Conservation (phyloP, 2,888 invertebrate species). For the Phragmatobia fuliginosa region DNA sequence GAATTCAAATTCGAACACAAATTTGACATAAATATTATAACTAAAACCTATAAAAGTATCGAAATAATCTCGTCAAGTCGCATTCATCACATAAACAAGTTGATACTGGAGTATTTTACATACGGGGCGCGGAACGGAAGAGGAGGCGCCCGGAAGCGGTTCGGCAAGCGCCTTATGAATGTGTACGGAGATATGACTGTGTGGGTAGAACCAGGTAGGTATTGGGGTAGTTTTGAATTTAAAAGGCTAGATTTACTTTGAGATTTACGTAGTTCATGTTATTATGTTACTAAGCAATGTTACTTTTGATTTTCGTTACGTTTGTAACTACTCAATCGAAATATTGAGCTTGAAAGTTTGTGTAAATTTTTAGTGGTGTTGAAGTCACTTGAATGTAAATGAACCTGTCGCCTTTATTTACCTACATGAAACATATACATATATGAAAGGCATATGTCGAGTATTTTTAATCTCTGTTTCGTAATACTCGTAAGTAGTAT, state of each 20-base stretch:
- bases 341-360: too few relatives aligned
- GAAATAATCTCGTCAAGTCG: conserved; percentile 24
- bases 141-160: conserved; percentile 48
- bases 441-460: too few relatives aligned
- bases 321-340: neutral
- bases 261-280: neutral
- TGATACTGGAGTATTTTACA: conserved; percentile 51
- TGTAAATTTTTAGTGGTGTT: too few relatives aligned
- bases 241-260: conserved; percentile 2
- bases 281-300: neutral
- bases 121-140: conserved; percentile 51
- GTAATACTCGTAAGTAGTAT: too few relatives aligned
- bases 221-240: conserved; percentile 8
- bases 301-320: neutral
- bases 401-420: too few relatives aligned
- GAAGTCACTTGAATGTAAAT: too few relatives aligned
- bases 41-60: conserved; percentile 23
- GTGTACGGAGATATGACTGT: conserved; percentile 6
- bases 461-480: too few relatives aligned
- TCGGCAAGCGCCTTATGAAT: conserved; percentile 47
- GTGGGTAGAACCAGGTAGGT: conserved; percentile 13
- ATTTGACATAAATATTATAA: conserved; percentile 41
- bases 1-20: conserved; percentile 8
- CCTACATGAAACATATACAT: too few relatives aligned
- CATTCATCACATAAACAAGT: conserved; percentile 58